Conservation (phyloP, 2,113 vertebrate species). For the Myrmophylax atrothorax region DNA sequence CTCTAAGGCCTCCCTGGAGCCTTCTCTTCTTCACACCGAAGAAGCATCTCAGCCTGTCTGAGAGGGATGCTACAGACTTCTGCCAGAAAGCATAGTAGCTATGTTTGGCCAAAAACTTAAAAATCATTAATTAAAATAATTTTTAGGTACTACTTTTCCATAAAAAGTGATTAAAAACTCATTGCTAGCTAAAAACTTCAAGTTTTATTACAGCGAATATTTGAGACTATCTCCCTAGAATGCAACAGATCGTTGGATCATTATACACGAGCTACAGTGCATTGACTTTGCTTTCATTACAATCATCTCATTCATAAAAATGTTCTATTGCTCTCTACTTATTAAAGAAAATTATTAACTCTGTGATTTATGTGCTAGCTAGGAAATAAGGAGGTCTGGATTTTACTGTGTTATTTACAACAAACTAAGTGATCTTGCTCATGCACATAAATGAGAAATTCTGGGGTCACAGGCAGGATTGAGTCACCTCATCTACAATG, state of each 20-base stretch:
- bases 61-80: neutral
- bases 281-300: neutral
- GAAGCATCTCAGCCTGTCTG: neutral
- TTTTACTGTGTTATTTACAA: neutral
- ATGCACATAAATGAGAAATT: neutral
- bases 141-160: neutral
- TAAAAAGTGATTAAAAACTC: neutral
- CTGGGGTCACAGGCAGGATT: neutral
- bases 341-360: slow-evolving; percentile 7
- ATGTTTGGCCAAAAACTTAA: neutral
- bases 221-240: neutral
- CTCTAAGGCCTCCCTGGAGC: neutral
- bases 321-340: neutral
- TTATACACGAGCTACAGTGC: neutral
- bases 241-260: neutral
- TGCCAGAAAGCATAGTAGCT: neutral
- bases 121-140: neutral
- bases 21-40: neutral
- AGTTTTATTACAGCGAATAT: neutral
- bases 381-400: neutral
- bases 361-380: neutral
- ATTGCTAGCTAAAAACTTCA: neutral
- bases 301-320: slow-evolving; percentile 4
- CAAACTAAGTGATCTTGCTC: neutral
- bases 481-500: neutral